phyloP scores from a whole-genome alignment of 1,140 invertebrate species.

The Tetragonula clypearis region DNA sequence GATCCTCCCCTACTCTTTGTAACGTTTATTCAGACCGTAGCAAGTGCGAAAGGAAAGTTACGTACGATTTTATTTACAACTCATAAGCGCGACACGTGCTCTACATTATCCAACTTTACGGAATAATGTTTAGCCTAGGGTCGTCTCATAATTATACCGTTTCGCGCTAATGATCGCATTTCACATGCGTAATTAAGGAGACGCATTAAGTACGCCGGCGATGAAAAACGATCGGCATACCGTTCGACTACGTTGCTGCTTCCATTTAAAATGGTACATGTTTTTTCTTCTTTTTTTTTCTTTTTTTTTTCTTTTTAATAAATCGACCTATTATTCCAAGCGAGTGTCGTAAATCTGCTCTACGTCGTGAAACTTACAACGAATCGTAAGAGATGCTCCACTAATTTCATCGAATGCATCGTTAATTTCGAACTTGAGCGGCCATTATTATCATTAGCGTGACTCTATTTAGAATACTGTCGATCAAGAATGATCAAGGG shows the following conservation, averaged over 20 bases:
- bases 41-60: background rate
- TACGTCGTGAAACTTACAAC: constrained; percentile 1
- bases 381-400: constrained; percentile 6
- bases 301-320: constrained; percentile 10
- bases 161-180: constrained; percentile 39
- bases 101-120: background rate
- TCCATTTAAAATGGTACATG: constrained; percentile 11
- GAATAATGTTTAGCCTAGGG: constrained; percentile 6
- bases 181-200: constrained; percentile 40
- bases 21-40: background rate
- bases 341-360: background rate
- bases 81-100: constrained; percentile 15
- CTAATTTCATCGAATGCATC: background rate
- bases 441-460: background rate
- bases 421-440: background rate
- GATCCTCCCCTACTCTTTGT: background rate
- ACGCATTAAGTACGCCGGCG: constrained; percentile 17
- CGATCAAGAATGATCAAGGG: background rate
- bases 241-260: constrained; percentile 34
- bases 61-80: constrained; percentile 5
- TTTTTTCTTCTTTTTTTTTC: too few species aligned
- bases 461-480: background rate
- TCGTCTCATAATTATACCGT: constrained; percentile 30
- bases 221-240: constrained; percentile 33
- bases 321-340: background rate